Percentiles rank a stretch among this genome's conserved stretches.
These are phyloP conservation scores for Girardia tigrina DNA, from an alignment of 2,888 invertebrate species.

Conservation along the genomic window DNA sequence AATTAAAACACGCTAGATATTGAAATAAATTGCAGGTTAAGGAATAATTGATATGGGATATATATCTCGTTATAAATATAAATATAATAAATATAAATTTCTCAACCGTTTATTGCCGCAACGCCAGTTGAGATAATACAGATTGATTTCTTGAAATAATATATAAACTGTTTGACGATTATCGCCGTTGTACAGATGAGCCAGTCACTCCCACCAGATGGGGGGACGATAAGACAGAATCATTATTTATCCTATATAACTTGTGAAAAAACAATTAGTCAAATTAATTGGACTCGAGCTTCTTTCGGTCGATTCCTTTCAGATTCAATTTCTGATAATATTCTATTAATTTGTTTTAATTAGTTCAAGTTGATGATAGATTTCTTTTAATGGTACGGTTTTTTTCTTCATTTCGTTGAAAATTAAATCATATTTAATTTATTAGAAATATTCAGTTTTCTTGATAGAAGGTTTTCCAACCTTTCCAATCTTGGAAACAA, in stretches of 20 bases:
- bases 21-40: neutral
- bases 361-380: neutral
- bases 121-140: constrained; percentile 12
- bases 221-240: neutral
- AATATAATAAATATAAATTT: neutral
- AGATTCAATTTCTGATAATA: neutral
- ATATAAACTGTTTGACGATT: neutral
- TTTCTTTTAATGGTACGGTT: too few species aligned
- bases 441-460: too few species aligned
- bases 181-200: constrained; percentile 13
- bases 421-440: too few species aligned
- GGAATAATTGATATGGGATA: neutral
- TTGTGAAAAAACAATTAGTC: constrained; percentile 10
- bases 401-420: too few species aligned
- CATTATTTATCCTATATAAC: neutral
- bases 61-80: neutral
- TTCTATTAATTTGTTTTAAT: neutral
- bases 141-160: neutral
- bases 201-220: constrained; percentile 4
- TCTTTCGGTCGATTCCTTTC: neutral
- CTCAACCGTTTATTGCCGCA: neutral
- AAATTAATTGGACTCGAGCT: constrained; percentile 4
- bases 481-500: too few species aligned
- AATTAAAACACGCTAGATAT: neutral
- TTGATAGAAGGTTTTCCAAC: too few species aligned